A percentile compares a stretch with the other conserved stretches of the same genome.
Conservation (phyloP, 2,113 vertebrate species). For the Melanostigma gelatinosum region DNA sequence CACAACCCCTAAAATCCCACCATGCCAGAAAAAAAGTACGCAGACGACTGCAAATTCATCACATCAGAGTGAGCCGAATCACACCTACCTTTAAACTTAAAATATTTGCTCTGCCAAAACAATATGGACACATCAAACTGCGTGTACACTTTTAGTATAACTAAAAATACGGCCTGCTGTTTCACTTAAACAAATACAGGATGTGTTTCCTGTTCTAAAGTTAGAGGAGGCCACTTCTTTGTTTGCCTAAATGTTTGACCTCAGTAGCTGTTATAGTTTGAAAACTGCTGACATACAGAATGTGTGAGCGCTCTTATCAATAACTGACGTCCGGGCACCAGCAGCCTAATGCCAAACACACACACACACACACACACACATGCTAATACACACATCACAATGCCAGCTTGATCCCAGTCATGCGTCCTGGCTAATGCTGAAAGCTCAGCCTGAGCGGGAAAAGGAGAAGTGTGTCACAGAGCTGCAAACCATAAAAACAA, state of each 20-base stretch:
- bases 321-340: conserved; percentile 5
- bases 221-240: conserved; percentile 4
- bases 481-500: conserved; percentile 38
- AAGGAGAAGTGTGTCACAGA: conserved; percentile 16
- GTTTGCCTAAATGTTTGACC: conserved; percentile 28
- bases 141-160: not conserved
- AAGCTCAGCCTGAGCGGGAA: conserved; percentile 38
- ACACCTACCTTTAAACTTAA: not conserved
- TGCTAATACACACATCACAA: conserved; percentile 25
- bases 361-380: conserved; percentile 21
- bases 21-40: not conserved
- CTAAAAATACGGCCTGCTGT: not conserved
- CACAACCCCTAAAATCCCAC: not conserved
- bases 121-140: not conserved
- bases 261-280: conserved; percentile 23
- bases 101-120: not conserved
- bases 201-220: not conserved
- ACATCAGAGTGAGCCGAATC: conserved; percentile 1
- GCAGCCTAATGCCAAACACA: conserved; percentile 15
- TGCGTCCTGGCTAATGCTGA: conserved; percentile 54
- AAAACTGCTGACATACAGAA: conserved; percentile 36
- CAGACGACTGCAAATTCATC: not conserved
- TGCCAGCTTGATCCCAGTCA: conserved; percentile 58
- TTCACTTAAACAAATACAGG: conserved; percentile 17
- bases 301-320: conserved; percentile 33